Conservation (phyloP, 2,797 vertebrate species). For the Tiaroga cobitis region DNA sequence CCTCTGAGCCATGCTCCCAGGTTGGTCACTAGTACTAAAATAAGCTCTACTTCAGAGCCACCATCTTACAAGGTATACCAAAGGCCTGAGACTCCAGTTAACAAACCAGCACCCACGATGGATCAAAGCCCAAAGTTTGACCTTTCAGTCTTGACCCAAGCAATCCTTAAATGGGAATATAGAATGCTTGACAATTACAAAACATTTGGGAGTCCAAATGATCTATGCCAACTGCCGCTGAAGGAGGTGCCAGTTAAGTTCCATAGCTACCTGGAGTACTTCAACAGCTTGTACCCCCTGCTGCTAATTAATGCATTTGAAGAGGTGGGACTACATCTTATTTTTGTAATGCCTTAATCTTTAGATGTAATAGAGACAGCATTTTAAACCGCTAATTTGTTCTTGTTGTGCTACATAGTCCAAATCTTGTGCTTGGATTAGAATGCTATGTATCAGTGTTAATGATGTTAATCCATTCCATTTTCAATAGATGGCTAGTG, state of each 20-base stretch:
- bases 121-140: slow-evolving; percentile 53
- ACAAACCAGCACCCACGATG: not conserved
- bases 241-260: slow-evolving; percentile 77
- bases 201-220: slow-evolving; percentile 72
- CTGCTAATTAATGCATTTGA: slow-evolving; percentile 85
- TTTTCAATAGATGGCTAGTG: slow-evolving; percentile 59
- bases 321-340: slow-evolving; percentile 73
- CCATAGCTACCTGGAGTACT: slow-evolving; percentile 77
- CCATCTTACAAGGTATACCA: slow-evolving; percentile 57
- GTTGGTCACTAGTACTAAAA: not conserved
- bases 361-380: not conserved
- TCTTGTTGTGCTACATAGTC: not conserved
- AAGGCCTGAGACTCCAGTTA: slow-evolving; percentile 52
- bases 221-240: slow-evolving; percentile 72
- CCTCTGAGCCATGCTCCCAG: not conserved
- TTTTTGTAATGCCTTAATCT: not conserved
- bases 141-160: slow-evolving; percentile 69
- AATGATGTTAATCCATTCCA: not conserved
- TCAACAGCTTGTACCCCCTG: slow-evolving; percentile 80
- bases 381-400: not conserved
- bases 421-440: no score
- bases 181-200: slow-evolving; percentile 75
- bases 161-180: slow-evolving; percentile 80
- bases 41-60: not conserved
- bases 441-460: not conserved